Base-by-base conservation (phyloP, 2,113 vertebrate genomes). In the Trogon surrucura region DNA sequence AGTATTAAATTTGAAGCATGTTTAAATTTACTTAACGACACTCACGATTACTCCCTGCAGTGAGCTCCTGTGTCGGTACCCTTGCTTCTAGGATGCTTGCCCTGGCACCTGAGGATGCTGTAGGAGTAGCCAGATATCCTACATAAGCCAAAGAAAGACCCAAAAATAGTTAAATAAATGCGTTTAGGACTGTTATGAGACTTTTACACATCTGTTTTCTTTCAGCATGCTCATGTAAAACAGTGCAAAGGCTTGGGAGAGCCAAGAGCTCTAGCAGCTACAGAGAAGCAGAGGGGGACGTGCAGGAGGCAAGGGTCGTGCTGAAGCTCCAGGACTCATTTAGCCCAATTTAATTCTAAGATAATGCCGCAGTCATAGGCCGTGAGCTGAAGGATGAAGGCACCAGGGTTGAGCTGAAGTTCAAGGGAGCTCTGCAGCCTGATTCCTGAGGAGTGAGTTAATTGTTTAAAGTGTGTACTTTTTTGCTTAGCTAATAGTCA, bases 1-100 rank as follows among this genome's bases (percentile, higher is more conserved):
- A 91, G 32, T 93, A 91, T 92, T 96, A 75, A 38, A 94, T 92
- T 88, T 91, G 65, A 95, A 95, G 95, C 96, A 96, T 89, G 95
- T 92, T 91, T 45, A 91, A 84, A 86, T 84, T 78, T 79, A 41
- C 45, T n/a, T 69, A n/a, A 71, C 0, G 12, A 77, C 54, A n/a
- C 67, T 87, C 75, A 71, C 3, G 5, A 29, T 34, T 58, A 14
- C 81, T 91, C 86, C 53, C 30, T 84, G 50, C 54, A 11, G 57
- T 45, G 84, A 88, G 66, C 74, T 93, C 41, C 16, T 17, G 32
- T 45, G 23, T 75, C 80, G 73, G 82, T 60, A 48, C 66, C 67
- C 30, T 70, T 90, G 71, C 89, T 95, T 77, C 82, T 80, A 77
- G 87, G 91, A 67, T 81, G 83, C 80, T 94, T 91, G 82, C 48